Base-by-base conservation (phyloP, 2,888 invertebrate genomes). In the Branchinecta sandiegonensis region DNA sequence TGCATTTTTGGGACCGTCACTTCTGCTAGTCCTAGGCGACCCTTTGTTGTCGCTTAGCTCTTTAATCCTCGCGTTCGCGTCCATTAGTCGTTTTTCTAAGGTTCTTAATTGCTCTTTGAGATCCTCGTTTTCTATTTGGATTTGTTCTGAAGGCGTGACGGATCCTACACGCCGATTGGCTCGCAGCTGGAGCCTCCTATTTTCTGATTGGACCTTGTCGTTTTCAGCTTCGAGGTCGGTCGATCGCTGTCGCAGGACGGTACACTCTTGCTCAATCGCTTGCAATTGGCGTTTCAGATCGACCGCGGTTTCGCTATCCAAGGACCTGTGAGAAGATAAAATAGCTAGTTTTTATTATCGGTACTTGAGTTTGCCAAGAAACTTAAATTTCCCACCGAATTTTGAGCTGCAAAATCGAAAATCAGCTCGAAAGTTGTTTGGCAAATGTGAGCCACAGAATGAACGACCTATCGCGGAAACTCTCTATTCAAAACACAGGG, bases 211-310 rank as follows among this genome's bases (percentile, higher is more conserved):
- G 67, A 90, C 76, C 77, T 86, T 87, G 72, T 90, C 89, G 75
- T 89, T 89, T 75, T 90, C 89, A 48, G 79, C 79, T 78, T 90
- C 89, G 46, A 90, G 77, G 48, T 80, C 73, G 8, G 72, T 71
- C 65, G 76, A 72, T 69, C 86, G 88, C 47, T 82, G 80, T 72
- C 87, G 80, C 67, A 89, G 78, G 67, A 86, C 83, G 68, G 80
- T 80, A 4, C 86, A 86, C 78, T 90, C 90, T 77, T 88, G 87
- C 77, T 89, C 89, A 68, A 88, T 84, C 1, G 86, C 81, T 78
- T 87, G 86, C 65, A 90, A 79, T 77, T 90, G 89, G 69, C 86
- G 79, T 76, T 86, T 86, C 47, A 68, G 48, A 65, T 68, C 68
- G 37, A 68, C n/a, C 1, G 67, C 47, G 23, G 67, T 66, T 66